Base-by-base conservation (phyloP, 2,797 vertebrate species). In the Acomys russatus region DNA sequence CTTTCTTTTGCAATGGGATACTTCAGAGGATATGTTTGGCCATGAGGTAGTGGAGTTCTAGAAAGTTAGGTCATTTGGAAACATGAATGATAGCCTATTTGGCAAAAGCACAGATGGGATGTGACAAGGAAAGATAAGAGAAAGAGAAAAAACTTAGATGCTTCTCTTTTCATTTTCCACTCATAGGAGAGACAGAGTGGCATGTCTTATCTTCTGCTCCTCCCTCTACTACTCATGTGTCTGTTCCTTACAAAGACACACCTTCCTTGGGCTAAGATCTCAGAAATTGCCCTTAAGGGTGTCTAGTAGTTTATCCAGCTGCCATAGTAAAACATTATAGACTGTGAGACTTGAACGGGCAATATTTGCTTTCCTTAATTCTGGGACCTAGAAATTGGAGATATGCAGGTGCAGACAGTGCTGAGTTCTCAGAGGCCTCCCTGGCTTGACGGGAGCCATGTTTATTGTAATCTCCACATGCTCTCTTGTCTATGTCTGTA, bases 51-150 rank as follows among this genome's bases (percentile, higher is more conserved):
- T 66, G 15, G 38, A 51, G 18, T 44, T 78, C n/a, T n/a, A 74
- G 38, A 83, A 35, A 94, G 77, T 83, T 54, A 88, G 38, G 44
- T 88, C 23, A 44, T 82, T 92, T 71, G 85, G 86, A 92, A 80
- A 63, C 30, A 73, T 25, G 44, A 82, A 82, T 35, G 51, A 22
- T 23, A 73, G 54, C 30, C 49, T 77, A 1, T 83, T 49, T 79
- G 63, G 33, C n/a, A 54, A 68, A 63, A 28, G 44, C 56, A 28
- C 44, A 35, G n/a, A 61, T 49, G 14, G 82, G 18, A 56, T 30
- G 10, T 80, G 35, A 71, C 17, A 35, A 77, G 20, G n/a, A 28
- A 68, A 63, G 59, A 35, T 51, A 10, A 44, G 73, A 25, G 30
- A 44, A 44, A 44, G 44, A 44, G 44, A 44, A 44, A 44, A 44